These are phyloP conservation scores for Babyrousa celebensis DNA, from an alignment of 2,797 vertebrate species.

Conservation along the genomic window DNA sequence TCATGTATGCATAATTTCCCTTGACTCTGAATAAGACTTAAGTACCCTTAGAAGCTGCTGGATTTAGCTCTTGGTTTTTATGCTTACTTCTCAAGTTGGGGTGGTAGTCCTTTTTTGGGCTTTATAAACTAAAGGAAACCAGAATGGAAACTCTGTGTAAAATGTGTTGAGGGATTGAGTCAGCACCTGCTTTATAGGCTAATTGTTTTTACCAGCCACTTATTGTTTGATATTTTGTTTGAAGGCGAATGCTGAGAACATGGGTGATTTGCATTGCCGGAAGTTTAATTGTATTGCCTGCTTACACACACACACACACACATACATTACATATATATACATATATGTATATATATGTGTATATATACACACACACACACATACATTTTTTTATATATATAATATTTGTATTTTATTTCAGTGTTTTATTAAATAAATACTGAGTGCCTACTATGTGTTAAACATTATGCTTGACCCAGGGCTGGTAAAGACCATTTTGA, in stretches of 20 bases:
- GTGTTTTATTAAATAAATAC: constrained; percentile 44
- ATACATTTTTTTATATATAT: not conserved
- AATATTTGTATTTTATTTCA: constrained; percentile 62
- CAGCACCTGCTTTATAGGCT: constrained; percentile 76
- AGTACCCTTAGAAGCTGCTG: constrained; percentile 80
- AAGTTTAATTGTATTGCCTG: constrained; percentile 43
- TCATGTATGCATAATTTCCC: constrained; percentile 82
- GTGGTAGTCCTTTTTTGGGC: constrained; percentile 32
- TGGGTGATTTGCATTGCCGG: not conserved
- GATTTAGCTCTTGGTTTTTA: constrained; percentile 72
- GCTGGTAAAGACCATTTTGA: not conserved
- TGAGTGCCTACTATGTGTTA: not conserved
- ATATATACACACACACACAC: not conserved
- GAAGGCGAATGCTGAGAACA: constrained; percentile 45
- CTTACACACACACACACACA: not conserved
- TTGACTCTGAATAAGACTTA: constrained; percentile 78
- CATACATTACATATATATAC: not conserved
- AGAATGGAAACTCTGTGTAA: constrained; percentile 44
- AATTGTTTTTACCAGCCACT: constrained; percentile 63
- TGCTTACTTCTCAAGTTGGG: constrained; percentile 4
- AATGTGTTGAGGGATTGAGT: not conserved
- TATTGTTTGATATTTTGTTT: constrained; percentile 57
- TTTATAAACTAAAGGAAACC: constrained; percentile 64
- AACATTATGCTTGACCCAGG: not conserved
- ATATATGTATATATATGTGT: not conserved